Conservation (phyloP, 2,797 vertebrate genomes). For the Phataginus tetradactyla region DNA sequence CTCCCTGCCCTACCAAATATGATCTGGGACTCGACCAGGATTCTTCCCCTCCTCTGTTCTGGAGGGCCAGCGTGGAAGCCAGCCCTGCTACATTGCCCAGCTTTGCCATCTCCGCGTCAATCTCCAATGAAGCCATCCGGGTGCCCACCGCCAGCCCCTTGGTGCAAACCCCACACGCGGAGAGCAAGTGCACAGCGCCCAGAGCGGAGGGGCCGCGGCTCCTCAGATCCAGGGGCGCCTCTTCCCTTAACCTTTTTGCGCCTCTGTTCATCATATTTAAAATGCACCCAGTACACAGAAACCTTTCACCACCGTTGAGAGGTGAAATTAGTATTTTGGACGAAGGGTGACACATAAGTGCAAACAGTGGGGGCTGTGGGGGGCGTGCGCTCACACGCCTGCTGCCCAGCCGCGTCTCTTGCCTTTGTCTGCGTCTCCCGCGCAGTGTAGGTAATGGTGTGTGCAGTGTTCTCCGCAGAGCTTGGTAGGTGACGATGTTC, state of each 20-base stretch:
- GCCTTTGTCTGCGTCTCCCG: not conserved
- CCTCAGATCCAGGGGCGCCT: not conserved
- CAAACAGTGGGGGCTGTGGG: not conserved
- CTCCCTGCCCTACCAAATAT: not conserved
- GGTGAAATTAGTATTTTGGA: not conserved
- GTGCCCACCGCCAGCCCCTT: not conserved
- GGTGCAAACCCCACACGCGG: not conserved
- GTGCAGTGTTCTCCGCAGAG: constrained; percentile 47
- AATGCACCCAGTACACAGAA: not conserved
- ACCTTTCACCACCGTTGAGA: not conserved
- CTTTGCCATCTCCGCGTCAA: too few species aligned
- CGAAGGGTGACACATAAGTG: not conserved
- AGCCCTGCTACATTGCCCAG: not conserved
- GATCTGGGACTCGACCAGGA: not conserved
- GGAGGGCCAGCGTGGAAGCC: not conserved
- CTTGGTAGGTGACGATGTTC: constrained; percentile 75
- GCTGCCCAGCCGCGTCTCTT: not conserved
- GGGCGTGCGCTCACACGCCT: fast-evolving
- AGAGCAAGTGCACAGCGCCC: fast-evolving
- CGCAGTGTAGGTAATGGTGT: constrained; percentile 78
- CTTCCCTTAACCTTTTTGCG: too few species aligned
- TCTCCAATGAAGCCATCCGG: fast-evolving
- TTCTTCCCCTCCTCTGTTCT: not conserved
- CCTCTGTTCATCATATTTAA: not conserved
- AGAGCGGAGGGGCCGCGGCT: not conserved